Evolutionary conservation across 2,888 invertebrate genomes (phyloP).

Genomic region (Auanema freiburgensis): DNA sequence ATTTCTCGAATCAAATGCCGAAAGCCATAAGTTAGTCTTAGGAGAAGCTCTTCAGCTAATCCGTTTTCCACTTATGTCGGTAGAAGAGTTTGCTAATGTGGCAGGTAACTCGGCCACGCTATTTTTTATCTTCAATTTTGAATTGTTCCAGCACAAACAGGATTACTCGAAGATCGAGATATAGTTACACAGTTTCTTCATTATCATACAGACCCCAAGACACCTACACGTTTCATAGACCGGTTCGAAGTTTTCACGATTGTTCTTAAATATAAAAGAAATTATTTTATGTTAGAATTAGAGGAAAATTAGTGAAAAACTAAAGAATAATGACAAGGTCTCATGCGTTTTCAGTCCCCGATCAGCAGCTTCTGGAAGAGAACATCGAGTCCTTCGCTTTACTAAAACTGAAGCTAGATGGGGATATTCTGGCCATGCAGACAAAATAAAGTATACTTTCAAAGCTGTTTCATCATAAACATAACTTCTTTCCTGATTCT

Average conservation of each 20-base stretch:
- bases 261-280: background rate
- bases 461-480: background rate
- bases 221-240: conserved; percentile 72
- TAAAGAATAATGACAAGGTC: too few relatives aligned
- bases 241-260: background rate
- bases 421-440: conserved; percentile 83
- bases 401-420: conserved; percentile 79
- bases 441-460: conserved; percentile 74
- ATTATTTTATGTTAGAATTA: too few relatives aligned
- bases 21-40: conserved; percentile 75
- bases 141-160: conserved; percentile 69
- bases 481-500: conserved; percentile 71
- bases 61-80: conserved; percentile 81
- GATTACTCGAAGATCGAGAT: conserved; percentile 77
- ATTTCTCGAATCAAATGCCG: conserved; percentile 73
- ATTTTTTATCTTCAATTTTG: background rate
- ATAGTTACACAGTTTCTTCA: conserved; percentile 74
- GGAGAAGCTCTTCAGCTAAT: conserved; percentile 77
- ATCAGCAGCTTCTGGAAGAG: conserved; percentile 30
- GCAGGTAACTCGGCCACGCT: conserved; percentile 26
- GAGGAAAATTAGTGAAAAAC: too few relatives aligned
- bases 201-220: conserved; percentile 76
- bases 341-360: conserved; percentile 21
- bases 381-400: conserved; percentile 69
- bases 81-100: conserved; percentile 80